Evolutionary conservation across 2,113 vertebrate species (phyloP).

Genomic region (Cephalopterus ornatus): DNA sequence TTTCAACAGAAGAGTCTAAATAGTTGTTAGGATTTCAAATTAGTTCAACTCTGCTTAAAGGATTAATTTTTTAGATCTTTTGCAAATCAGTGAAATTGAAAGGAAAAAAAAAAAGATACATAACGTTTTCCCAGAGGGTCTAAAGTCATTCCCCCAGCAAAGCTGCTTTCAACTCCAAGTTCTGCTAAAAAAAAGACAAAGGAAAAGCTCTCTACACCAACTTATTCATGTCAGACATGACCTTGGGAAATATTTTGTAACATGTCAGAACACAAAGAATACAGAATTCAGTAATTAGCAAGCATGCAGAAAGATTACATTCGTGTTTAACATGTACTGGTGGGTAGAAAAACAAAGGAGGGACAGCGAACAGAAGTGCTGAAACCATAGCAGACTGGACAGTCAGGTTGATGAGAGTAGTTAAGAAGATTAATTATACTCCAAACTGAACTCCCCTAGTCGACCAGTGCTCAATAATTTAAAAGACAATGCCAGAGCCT

Average conservation of each 20-base stretch:
- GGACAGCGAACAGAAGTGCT: background rate
- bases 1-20: background rate
- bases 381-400: background rate
- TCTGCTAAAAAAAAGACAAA: background rate
- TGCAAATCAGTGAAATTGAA: slow-evolving; percentile 21
- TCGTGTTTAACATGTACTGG: background rate
- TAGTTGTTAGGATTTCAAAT: slow-evolving; percentile 35
- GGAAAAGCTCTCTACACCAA: background rate
- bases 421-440: slow-evolving; percentile 76
- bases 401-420: slow-evolving; percentile 71
- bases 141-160: background rate
- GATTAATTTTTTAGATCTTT: slow-evolving; percentile 34
- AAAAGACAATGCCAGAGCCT: slow-evolving; percentile 66
- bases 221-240: background rate
- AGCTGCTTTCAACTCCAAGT: slow-evolving; percentile 3
- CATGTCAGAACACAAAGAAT: background rate
- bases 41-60: slow-evolving; percentile 15
- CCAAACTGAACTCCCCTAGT: slow-evolving; percentile 49
- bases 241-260: slow-evolving; percentile 19
- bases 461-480: slow-evolving; percentile 58
- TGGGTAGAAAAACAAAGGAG: slow-evolving; percentile 6
- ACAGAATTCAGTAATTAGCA: slow-evolving; percentile 13
- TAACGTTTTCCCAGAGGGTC: background rate
- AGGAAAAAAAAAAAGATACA: background rate
- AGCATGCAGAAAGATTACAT: background rate